Base-by-base conservation (phyloP, 2,797 vertebrate species). In the Neosilurus mollespiculum region DNA sequence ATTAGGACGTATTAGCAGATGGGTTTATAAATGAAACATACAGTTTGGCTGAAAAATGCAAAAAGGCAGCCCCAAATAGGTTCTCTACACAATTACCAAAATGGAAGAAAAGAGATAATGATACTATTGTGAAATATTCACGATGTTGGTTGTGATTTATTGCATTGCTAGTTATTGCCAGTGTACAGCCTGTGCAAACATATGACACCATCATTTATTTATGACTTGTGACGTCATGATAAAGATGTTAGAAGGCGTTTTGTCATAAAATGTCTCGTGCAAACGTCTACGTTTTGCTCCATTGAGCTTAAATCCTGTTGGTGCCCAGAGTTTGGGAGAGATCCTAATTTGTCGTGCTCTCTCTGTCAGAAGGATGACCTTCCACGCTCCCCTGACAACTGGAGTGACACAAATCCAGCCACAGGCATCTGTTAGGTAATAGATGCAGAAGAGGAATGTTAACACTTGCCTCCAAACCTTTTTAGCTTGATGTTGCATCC, bases 331-430 rank as follows among this genome's bases (percentile, higher is more conserved):
- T 34, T 76, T 30, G 11, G 30, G 18, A 61, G 73, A 61, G 22
- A 61, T 61, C 30, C 37, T 61, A 37, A 77, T 37, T 61, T 43
- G 73, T 59, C 54, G 30, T 59, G 56, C 56, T 59, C 56, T n/a
- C 5, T 61, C 73, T 43, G 20, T 61, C 56, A 43, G 73, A 77
- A 22, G 18, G 34, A 43, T 61, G 73, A 37, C 73, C 73, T 77
- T 61, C 30, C 34, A 59, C 18, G 59, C 73, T 77, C 73, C 34
- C 56, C 56, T 61, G 56, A 77, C 56, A 43, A 24, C 22, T 61
- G 7, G 73, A 61, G 56, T n/a, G 73, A 77, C 73, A 37, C 73
- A 14, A 30, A 61, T 11, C 30, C 30, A 59, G n/a, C 73, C 56
- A 43, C 30, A n/a, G 30, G 30, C 56, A 61, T 77, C 56, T 77